Evolutionary conservation across 2,113 vertebrate species (phyloP).

Genomic region (Rhabdornis inornatus): DNA sequence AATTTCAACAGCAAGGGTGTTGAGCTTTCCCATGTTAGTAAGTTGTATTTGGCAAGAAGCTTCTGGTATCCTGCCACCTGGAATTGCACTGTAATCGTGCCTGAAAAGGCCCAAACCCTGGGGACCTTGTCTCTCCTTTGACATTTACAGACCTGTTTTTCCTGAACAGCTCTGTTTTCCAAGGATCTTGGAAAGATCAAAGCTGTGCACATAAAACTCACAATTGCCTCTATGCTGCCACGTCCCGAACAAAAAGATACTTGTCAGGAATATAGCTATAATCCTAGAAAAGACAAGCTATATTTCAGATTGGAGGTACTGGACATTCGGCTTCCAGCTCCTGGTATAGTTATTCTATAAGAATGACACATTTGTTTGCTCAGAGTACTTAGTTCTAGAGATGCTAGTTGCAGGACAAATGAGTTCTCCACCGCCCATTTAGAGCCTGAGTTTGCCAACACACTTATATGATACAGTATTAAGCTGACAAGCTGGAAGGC

Average conservation of each 20-base stretch:
- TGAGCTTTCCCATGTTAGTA: constrained; percentile 2
- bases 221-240: background rate
- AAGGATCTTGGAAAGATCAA: constrained; percentile 29
- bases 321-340: background rate
- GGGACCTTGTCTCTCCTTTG: background rate
- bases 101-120: background rate
- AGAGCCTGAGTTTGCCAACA: background rate
- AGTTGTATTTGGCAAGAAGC: constrained; percentile 17
- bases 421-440: background rate
- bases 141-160: constrained; percentile 38
- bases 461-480: background rate
- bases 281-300: background rate
- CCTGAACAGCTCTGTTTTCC: background rate
- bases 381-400: background rate
- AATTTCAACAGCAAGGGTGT: constrained; percentile 6
- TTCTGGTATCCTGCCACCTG: constrained; percentile 30
- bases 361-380: background rate
- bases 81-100: background rate
- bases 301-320: background rate
- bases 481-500: background rate
- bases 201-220: background rate
- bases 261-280: background rate
- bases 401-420: background rate
- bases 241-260: background rate
- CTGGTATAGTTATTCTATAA: background rate